Percentiles rank a stretch among this genome's conserved stretches.
Evolutionary conservation across 2,797 vertebrate genomes (phyloP).

Genomic region (Oryzias sinensis): DNA sequence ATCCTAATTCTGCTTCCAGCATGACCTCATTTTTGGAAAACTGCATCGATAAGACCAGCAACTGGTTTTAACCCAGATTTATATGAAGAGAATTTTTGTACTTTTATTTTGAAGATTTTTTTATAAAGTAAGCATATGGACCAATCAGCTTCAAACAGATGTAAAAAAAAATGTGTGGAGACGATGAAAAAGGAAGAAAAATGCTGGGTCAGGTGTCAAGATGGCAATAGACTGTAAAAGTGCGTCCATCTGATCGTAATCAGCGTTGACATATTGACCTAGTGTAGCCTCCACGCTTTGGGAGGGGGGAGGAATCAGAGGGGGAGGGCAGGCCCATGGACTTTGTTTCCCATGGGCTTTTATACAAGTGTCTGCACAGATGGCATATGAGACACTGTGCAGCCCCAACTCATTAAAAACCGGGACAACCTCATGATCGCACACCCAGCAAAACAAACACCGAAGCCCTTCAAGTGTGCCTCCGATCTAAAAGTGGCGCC

Average conservation of each 20-base stretch:
- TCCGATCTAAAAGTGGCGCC: constrained; percentile 11
- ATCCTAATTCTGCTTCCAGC: constrained; percentile 56
- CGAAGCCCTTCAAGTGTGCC: constrained; percentile 9
- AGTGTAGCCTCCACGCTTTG: constrained; percentile 44
- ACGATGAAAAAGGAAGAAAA: not conserved
- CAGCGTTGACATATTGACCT: constrained; percentile 54
- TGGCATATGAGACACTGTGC: constrained; percentile 57
- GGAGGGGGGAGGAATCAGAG: not conserved
- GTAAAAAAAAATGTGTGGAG: not conserved
- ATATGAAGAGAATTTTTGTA: constrained; percentile 19
- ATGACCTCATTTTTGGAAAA: constrained; percentile 57
- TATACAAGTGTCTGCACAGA: constrained; percentile 64
- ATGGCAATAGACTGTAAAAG: constrained; percentile 9
- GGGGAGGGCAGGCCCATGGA: constrained; percentile 30
- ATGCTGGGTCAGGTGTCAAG: not conserved
- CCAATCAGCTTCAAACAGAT: not conserved
- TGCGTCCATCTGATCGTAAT: constrained; percentile 39
- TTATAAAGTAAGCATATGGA: constrained; percentile 1
- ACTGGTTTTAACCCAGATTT: constrained; percentile 37
- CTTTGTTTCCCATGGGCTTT: constrained; percentile 71
- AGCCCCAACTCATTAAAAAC: constrained; percentile 43
- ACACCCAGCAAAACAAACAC: constrained; percentile 32
- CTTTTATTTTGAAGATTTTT: constrained; percentile 20
- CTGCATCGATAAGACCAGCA: constrained; percentile 50
- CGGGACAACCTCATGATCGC: constrained; percentile 35